Evolutionary conservation across 2,797 vertebrate species (phyloP).

Genomic region (Anableps anableps): DNA sequence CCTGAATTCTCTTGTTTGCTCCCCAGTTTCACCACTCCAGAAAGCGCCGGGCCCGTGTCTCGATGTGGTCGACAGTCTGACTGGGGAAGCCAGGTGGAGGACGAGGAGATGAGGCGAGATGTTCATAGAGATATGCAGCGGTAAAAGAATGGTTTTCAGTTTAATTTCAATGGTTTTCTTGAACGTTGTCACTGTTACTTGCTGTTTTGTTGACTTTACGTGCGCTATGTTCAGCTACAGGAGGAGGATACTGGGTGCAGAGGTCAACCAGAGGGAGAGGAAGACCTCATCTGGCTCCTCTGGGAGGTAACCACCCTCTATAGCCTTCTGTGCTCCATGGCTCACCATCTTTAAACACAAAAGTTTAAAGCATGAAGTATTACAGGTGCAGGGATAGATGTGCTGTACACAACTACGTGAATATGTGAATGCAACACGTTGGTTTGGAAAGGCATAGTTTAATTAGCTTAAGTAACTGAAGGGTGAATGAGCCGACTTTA

Average conservation of each 20-base stretch:
- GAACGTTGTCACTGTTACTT: background rate
- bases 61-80: slow-evolving; percentile 51
- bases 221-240: slow-evolving; percentile 84
- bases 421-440: background rate
- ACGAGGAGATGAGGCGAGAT: slow-evolving; percentile 65
- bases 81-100: slow-evolving; percentile 75
- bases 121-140: slow-evolving; percentile 74
- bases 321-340: background rate
- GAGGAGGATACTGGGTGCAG: slow-evolving; percentile 90
- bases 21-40: slow-evolving; percentile 74
- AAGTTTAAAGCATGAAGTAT: background rate
- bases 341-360: background rate
- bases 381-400: background rate
- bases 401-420: background rate
- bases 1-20: background rate
- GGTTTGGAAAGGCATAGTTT: background rate
- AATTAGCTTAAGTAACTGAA: background rate
- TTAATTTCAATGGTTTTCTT: background rate
- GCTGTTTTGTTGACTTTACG: background rate
- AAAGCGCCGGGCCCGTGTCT: slow-evolving; percentile 56
- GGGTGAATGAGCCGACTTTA: background rate
- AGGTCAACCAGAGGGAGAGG: slow-evolving; percentile 86
- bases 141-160: slow-evolving; percentile 29
- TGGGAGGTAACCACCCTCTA: slow-evolving; percentile 83
- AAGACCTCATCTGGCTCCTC: slow-evolving; percentile 90